A percentile compares a stretch with the other conserved stretches of the same genome.
Conservation (phyloP, 2,113 vertebrate species). For the Barnardius zonarius region DNA sequence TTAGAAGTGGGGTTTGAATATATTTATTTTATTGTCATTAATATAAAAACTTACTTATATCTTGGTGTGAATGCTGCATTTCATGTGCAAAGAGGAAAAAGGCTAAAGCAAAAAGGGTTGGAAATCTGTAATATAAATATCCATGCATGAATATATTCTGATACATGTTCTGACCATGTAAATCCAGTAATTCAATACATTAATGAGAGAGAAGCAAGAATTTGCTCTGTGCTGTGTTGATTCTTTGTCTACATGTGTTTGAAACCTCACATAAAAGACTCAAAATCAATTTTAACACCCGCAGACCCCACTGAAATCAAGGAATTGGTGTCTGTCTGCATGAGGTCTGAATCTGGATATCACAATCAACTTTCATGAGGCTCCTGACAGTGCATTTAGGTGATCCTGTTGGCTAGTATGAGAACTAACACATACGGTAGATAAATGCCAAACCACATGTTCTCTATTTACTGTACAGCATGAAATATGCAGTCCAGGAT, state of each 20-base stretch:
- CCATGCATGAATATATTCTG: not conserved
- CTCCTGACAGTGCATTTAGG: not conserved
- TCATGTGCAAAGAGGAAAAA: not conserved
- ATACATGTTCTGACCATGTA: not conserved
- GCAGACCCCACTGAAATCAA: not conserved
- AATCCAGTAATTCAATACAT: not conserved
- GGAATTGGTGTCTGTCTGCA: not conserved
- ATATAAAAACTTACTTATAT: not conserved
- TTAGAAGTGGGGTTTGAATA: not conserved
- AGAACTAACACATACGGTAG: not conserved
- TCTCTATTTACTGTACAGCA: not conserved
- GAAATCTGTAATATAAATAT: not conserved
- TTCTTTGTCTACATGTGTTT: not conserved
- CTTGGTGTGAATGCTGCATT: not conserved
- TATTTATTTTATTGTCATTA: not conserved
- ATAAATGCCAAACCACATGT: not conserved
- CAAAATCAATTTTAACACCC: not conserved
- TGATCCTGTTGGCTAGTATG: not conserved
- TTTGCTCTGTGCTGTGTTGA: not conserved
- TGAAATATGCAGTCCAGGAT: not conserved
- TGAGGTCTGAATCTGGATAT: not conserved
- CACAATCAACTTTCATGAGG: slow-evolving; percentile 11
- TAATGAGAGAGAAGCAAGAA: not conserved
- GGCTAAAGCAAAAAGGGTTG: not conserved
- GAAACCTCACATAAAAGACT: not conserved